phyloP scores from a whole-genome alignment of 2,797 vertebrate genomes.

The Odontamblyopus lacepedii region DNA sequence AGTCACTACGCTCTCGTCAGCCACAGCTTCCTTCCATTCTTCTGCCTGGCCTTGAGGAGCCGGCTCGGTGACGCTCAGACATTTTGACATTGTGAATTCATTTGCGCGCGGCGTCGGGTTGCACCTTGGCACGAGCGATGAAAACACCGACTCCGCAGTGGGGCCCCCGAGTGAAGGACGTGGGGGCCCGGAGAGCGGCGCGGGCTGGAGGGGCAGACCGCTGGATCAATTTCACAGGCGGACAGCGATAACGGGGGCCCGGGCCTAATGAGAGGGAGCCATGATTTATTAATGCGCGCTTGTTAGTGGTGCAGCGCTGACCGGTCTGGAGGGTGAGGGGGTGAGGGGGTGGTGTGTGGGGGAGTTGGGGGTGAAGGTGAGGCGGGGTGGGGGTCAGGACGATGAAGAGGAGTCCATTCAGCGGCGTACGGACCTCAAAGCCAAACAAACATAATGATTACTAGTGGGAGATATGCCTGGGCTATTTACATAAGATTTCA shows the following conservation, averaged over 20 bases:
- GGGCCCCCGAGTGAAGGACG: slow-evolving; percentile 2
- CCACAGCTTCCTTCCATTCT: slow-evolving; percentile 31
- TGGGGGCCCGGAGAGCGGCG: slow-evolving; percentile 15
- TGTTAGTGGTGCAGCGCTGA: slow-evolving; percentile 50
- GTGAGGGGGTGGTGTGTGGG: too few relatives aligned
- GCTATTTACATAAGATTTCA: not conserved
- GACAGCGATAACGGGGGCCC: slow-evolving; percentile 57
- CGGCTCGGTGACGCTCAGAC: not conserved
- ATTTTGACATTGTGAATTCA: slow-evolving; percentile 10
- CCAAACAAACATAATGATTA: slow-evolving; percentile 4
- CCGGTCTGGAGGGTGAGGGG: not conserved
- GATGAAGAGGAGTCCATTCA: not conserved
- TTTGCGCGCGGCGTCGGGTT: not conserved
- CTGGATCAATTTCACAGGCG: slow-evolving; percentile 68
- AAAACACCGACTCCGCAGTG: not conserved
- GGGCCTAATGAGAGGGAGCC: slow-evolving; percentile 63
- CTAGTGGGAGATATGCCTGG: not conserved
- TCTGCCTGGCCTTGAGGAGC: slow-evolving; percentile 8
- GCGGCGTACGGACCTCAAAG: not conserved
- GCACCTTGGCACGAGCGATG: slow-evolving; percentile 4
- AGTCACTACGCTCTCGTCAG: not conserved
- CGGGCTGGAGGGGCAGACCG: slow-evolving; percentile 18
- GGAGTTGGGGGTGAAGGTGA: too few relatives aligned
- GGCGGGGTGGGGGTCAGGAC: not conserved
- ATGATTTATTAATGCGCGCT: slow-evolving; percentile 74